A percentile compares a stretch with the other conserved stretches of the same genome.
Evolutionary conservation across 2,888 invertebrate species (phyloP).

Genomic region (Chesias legatella): DNA sequence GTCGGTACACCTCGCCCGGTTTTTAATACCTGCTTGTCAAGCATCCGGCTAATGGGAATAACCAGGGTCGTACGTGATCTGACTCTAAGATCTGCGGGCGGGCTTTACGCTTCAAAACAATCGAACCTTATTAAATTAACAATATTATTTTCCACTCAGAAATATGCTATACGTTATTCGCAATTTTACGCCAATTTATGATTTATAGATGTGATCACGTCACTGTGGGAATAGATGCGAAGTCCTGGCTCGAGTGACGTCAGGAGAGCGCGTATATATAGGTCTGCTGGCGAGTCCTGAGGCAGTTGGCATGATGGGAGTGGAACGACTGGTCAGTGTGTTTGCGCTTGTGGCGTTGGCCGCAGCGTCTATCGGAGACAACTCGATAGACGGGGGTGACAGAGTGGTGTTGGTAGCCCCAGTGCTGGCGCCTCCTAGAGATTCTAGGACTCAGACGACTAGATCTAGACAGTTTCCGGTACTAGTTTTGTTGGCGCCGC

Average conservation of each 20-base stretch:
- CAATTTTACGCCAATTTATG: not conserved
- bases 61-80: constrained; percentile 54
- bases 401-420: constrained; percentile 63
- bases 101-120: constrained; percentile 32
- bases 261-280: constrained; percentile 72
- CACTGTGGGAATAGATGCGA: constrained; percentile 51
- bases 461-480: constrained; percentile 69
- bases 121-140: not conserved
- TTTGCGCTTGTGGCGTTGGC: constrained; percentile 50
- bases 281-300: constrained; percentile 59
- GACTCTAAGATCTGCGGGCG: constrained; percentile 52
- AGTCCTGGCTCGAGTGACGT: constrained; percentile 54
- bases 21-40: not conserved
- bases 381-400: constrained; percentile 56
- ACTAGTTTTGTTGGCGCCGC: constrained; percentile 56
- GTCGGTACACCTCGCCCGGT: not conserved
- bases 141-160: too few relatives aligned
- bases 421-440: constrained; percentile 66
- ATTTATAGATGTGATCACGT: constrained; percentile 38
- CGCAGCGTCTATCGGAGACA: constrained; percentile 56
- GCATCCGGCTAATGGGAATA: constrained; percentile 68
- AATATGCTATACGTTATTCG: too few relatives aligned
- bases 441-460: constrained; percentile 56
- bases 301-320: constrained; percentile 71
- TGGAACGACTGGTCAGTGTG: constrained; percentile 41